A percentile compares a stretch with the other conserved stretches of the same genome.
Conservation (phyloP, 2,888 invertebrate genomes). For the Deilephila elpenor region DNA sequence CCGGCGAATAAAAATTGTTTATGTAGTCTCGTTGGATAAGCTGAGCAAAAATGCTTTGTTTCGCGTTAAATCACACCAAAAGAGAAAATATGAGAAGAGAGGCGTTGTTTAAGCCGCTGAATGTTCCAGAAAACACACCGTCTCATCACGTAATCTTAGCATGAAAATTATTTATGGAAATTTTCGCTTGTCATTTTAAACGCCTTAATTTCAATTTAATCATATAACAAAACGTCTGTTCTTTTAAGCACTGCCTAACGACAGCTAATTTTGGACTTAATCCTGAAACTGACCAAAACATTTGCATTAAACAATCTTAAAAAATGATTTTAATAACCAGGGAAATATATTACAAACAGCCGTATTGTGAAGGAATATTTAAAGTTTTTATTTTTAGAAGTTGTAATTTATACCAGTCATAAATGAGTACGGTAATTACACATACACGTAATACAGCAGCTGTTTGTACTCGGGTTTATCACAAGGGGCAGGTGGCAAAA, state of each 20-base stretch:
- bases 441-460: constrained; percentile 20
- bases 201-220: neutral
- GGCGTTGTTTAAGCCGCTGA: neutral
- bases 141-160: neutral
- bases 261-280: neutral
- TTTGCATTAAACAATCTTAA: neutral
- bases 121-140: neutral
- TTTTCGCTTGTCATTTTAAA: neutral
- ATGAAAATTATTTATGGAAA: neutral
- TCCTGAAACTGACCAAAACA: neutral
- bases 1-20: neutral
- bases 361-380: neutral
- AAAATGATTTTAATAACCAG: no score
- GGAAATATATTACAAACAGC: no score
- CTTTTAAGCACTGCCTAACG: neutral
- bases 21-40: neutral
- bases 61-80: neutral
- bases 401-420: constrained; percentile 23
- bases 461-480: constrained; percentile 49
- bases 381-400: neutral
- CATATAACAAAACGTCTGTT: neutral
- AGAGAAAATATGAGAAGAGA: neutral
- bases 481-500: constrained; percentile 55
- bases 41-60: neutral
- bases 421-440: constrained; percentile 45